Evolutionary conservation across 2,888 invertebrate species (phyloP), one percentile per base, ranked within the genome.

Genomic region (Drosophila cyrtoloma): DNA sequence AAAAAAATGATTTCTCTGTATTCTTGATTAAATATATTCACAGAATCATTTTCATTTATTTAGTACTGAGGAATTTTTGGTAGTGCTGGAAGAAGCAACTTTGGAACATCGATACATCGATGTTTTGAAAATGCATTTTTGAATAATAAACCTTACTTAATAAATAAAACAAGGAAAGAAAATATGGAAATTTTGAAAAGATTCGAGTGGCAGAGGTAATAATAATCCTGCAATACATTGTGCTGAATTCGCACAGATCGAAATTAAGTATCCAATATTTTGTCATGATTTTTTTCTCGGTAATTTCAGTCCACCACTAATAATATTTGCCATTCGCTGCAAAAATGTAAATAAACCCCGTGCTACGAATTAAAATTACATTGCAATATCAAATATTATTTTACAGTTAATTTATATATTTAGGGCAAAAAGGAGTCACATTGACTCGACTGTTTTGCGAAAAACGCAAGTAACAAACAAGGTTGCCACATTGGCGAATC

Each of bases 71-170:
- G 22, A 7, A 22, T 47, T 5, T 14, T 16, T 47, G 16, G 7
- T 28, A 51, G 28, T 51, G 51, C 19, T 51, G 51, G 51, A 28
- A 26, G 19, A 51, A 28, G 0, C 28, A 28, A 16, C 19, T 16
- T 28, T 28, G 28, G 19, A 51, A 28, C 51, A 51, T 51, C 51
- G 51, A 28, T 51, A 28, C 10, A 51, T 51, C 51, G 51, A 51
- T 51, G 51, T 28, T 28, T 51, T 51, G 5, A 5, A 28, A 22
- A 22, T 16, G 22, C 2, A 22, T 22, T 47, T n/a, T 47, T 16
- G 22, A 22, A 22, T 22, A 22, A 16, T 47, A 47, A 47, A 16
- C 7, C 22, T 22, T 44, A 22, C 22, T 14, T 14, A 22, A 22
- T 16, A 16, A 22, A 22, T 16, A 47, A 47, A n/a, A 5, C 16